phyloP scores from a whole-genome alignment of 2,113 vertebrate genomes.

The Catagonus wagneri region DNA sequence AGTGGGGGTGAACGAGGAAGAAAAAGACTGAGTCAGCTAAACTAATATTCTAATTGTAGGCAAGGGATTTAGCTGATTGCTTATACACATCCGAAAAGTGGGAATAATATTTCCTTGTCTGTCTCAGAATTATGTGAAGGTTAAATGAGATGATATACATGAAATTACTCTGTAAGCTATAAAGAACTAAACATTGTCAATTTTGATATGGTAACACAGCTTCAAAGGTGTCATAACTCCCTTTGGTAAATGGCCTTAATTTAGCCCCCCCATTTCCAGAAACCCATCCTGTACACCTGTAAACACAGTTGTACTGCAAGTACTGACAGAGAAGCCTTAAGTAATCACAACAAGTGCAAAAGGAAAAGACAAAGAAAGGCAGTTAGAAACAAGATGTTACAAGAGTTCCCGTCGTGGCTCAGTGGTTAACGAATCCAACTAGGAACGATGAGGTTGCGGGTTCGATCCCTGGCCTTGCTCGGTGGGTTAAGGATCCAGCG shows the following conservation, averaged over 20 bases:
- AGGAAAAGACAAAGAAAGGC: conserved; percentile 11
- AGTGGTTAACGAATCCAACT: too few species aligned
- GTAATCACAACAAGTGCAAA: not conserved
- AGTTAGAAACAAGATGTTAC: conserved; percentile 7
- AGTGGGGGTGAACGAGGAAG: not conserved
- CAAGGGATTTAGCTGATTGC: not conserved
- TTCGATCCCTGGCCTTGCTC: too few species aligned
- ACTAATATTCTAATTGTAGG: not conserved
- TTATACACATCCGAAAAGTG: not conserved
- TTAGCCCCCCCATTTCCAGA: not conserved
- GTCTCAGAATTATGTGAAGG: not conserved
- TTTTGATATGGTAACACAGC: not conserved
- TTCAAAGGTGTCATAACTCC: not conserved
- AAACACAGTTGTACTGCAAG: not conserved
- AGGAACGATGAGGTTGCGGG: too few species aligned
- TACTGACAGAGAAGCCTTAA: not conserved
- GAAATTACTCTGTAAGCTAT: not conserved
- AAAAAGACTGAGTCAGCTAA: not conserved
- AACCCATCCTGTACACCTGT: not conserved
- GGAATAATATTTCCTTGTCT: not conserved
- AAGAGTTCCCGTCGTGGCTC: too few species aligned
- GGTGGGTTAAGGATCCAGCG: too few species aligned
- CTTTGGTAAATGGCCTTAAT: not conserved
- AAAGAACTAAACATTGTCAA: not conserved
- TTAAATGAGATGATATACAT: not conserved